Conservation (phyloP, 2,797 vertebrate genomes). For the Labroides dimidiatus region DNA sequence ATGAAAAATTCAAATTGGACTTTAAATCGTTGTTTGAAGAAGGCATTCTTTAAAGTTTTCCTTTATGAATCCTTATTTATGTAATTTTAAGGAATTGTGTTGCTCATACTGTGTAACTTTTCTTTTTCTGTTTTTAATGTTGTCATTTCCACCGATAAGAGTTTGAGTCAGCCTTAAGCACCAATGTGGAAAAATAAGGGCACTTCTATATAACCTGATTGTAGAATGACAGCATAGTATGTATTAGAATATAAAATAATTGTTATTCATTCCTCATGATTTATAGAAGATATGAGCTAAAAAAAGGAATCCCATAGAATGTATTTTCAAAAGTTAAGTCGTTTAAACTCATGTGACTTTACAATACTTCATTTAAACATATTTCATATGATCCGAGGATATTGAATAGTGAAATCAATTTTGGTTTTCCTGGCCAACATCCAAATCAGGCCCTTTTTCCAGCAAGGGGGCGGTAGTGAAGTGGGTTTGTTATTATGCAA, state of each 20-base stretch:
- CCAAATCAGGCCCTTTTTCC: too few relatives aligned
- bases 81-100: slow-evolving; percentile 67
- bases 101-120: slow-evolving; percentile 71
- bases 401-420: too few relatives aligned
- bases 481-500: too few relatives aligned
- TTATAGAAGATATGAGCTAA: not conserved
- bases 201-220: not conserved
- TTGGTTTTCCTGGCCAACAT: too few relatives aligned
- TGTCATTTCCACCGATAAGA: slow-evolving; percentile 57
- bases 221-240: not conserved
- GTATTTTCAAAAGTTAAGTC: too few relatives aligned
- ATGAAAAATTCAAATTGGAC: slow-evolving; percentile 39
- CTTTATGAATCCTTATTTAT: slow-evolving; percentile 72
- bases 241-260: not conserved
- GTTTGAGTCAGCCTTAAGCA: slow-evolving; percentile 5
- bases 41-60: slow-evolving; percentile 84
- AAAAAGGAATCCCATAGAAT: not conserved
- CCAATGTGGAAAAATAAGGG: not conserved
- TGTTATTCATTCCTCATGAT: not conserved
- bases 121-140: slow-evolving; percentile 64
- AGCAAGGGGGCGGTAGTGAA: too few relatives aligned
- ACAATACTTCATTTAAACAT: too few relatives aligned
- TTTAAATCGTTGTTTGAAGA: slow-evolving; percentile 31
- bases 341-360: too few relatives aligned
- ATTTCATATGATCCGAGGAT: too few relatives aligned